Conservation (phyloP, 2,888 invertebrate genomes). For the Trichogramma dendrolimi region DNA sequence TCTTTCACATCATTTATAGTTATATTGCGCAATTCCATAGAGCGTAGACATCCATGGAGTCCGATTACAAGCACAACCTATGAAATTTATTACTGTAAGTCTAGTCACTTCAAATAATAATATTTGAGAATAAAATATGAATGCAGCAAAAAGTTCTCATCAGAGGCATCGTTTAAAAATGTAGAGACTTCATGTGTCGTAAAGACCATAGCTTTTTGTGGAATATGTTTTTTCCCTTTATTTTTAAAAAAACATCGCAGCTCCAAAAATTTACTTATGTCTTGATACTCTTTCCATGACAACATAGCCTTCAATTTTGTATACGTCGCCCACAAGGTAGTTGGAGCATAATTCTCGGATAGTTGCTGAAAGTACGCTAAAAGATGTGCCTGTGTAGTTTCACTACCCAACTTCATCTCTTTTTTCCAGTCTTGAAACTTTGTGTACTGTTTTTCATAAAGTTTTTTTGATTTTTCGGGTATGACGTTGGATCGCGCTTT, state of each 20-base stretch:
- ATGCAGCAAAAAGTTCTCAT: not conserved
- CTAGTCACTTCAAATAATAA: not conserved
- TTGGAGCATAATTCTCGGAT: not conserved
- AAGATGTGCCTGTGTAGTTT: too few relatives aligned
- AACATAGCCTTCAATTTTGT: not conserved
- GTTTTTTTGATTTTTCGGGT: not conserved
- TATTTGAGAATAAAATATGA: not conserved
- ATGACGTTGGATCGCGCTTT: not conserved
- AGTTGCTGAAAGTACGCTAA: not conserved
- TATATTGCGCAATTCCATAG: not conserved
- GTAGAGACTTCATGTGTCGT: not conserved
- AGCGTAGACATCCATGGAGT: not conserved
- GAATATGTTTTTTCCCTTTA: not conserved
- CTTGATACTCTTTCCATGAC: not conserved
- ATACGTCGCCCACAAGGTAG: not conserved
- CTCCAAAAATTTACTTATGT: not conserved
- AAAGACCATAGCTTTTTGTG: not conserved
- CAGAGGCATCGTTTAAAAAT: not conserved
- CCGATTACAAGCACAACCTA: not conserved
- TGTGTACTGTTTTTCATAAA: not conserved
- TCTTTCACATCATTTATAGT: not conserved
- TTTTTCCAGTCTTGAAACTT: not conserved
- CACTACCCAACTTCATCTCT: not conserved
- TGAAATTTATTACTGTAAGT: not conserved
- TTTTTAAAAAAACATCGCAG: not conserved